Evolutionary conservation across 2,113 vertebrate species (phyloP).

Genomic region (Theropithecus gelada): DNA sequence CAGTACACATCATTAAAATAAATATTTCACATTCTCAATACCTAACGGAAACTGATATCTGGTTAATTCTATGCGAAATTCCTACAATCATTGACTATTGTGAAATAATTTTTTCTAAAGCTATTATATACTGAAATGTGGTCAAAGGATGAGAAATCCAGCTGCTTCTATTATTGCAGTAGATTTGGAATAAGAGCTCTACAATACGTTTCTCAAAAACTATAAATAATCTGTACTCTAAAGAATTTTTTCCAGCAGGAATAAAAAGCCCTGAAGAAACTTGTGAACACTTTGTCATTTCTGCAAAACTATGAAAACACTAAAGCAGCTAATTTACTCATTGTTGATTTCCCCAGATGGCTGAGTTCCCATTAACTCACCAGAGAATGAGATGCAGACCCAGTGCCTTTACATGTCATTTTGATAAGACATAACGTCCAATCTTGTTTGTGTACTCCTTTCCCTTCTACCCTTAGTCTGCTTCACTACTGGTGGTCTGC

Average conservation of each 20-base stretch:
- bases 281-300: slow-evolving; percentile 53
- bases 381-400: slow-evolving; percentile 47
- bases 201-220: not conserved
- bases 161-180: not conserved
- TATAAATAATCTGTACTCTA: slow-evolving; percentile 39
- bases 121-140: not conserved
- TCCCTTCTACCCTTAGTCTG: slow-evolving; percentile 74
- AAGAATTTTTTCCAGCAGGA: not conserved
- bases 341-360: slow-evolving; percentile 64
- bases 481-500: slow-evolving; percentile 83
- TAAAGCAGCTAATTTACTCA: not conserved
- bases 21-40: not conserved
- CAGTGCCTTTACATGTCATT: slow-evolving; percentile 55
- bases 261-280: not conserved
- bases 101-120: slow-evolving; percentile 35
- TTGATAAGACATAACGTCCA: slow-evolving; percentile 80
- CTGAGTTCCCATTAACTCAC: slow-evolving; percentile 18
- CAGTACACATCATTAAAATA: not conserved
- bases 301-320: slow-evolving; percentile 44
- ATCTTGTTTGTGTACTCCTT: slow-evolving; percentile 78
- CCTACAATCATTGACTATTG: not conserved
- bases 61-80: not conserved
- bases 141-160: not conserved
- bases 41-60: not conserved
- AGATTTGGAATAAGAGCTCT: slow-evolving; percentile 6